Evolutionary conservation across 2,113 vertebrate genomes (phyloP).

Genomic region (Plecturocebus donacophilus): DNA sequence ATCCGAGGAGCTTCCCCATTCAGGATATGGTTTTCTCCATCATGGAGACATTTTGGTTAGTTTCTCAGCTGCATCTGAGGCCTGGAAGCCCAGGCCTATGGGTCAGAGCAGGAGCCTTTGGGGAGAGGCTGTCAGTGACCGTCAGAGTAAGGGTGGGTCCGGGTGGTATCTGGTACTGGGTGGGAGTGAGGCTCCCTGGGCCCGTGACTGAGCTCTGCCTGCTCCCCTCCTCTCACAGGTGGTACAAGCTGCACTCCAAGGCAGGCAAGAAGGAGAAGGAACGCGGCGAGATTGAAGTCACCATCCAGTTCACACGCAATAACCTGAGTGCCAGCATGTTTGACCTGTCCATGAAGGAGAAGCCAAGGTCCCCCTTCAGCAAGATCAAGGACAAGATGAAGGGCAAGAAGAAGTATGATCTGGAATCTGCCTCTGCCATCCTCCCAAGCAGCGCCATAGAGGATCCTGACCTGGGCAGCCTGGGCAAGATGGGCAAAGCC

Average conservation of each 20-base stretch:
- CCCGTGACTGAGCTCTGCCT: not conserved
- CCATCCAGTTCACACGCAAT: constrained; percentile 93
- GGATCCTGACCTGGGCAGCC: constrained; percentile 88
- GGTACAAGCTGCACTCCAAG: constrained; percentile 96
- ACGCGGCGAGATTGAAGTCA: constrained; percentile 94
- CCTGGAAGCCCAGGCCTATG: not conserved
- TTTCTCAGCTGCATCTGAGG: not conserved
- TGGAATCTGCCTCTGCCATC: constrained; percentile 91
- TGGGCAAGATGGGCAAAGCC: constrained; percentile 87
- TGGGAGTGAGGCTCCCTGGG: not conserved
- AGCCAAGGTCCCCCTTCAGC: constrained; percentile 91
- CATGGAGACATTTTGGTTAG: not conserved
- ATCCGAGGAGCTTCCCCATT: not conserved
- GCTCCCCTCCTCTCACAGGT: constrained; percentile 82
- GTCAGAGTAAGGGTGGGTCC: not conserved
- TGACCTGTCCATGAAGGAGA: constrained; percentile 96
- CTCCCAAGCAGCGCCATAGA: constrained; percentile 91
- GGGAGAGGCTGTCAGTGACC: not conserved
- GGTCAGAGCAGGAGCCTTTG: not conserved
- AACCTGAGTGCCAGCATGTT: constrained; percentile 98
- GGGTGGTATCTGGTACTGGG: not conserved
- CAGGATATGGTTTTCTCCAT: not conserved
- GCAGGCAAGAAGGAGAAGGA: constrained; percentile 97
- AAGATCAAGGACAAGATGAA: constrained; percentile 96
- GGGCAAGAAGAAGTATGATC: constrained; percentile 88